Evolutionary conservation across 2,797 vertebrate species (phyloP).

Genomic region (Salmo trutta): DNA sequence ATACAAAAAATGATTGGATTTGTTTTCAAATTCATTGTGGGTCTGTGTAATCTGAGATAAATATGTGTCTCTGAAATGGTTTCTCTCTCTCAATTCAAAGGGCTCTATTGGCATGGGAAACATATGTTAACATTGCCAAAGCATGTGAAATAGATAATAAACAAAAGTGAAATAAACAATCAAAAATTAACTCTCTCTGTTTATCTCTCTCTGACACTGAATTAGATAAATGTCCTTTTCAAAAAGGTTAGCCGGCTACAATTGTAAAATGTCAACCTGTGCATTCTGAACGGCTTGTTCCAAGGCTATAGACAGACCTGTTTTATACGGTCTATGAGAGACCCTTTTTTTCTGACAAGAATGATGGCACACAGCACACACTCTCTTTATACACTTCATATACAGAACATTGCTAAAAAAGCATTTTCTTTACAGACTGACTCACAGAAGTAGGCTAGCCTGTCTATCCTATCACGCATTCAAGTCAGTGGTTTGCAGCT

Average conservation of each 20-base stretch:
- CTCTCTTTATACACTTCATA: background rate
- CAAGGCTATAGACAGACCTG: conserved; percentile 29
- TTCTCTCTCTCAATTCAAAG: no score
- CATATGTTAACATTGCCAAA: no score
- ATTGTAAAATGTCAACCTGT: conserved; percentile 39
- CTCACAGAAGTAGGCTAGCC: background rate
- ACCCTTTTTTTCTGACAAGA: background rate
- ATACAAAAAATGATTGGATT: no score
- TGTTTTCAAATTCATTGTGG: no score
- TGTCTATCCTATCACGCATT: background rate
- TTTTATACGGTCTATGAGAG: background rate
- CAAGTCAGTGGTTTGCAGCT: background rate
- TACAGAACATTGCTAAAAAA: background rate
- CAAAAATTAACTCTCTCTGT: conserved; percentile 51
- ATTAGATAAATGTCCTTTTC: conserved; percentile 82
- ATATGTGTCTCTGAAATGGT: no score
- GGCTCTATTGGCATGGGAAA: no score
- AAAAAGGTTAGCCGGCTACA: conserved; percentile 46
- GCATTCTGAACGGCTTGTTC: conserved; percentile 9
- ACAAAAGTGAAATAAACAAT: no score
- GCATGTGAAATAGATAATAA: no score
- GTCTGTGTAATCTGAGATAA: no score
- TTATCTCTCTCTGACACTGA: conserved; percentile 69
- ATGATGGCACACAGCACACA: conserved; percentile 2
- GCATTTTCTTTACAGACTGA: background rate